Percentiles rank a stretch among this genome's conserved stretches.
Evolutionary conservation across 2,797 vertebrate genomes (phyloP).

Genomic region (Artibeus lituratus): DNA sequence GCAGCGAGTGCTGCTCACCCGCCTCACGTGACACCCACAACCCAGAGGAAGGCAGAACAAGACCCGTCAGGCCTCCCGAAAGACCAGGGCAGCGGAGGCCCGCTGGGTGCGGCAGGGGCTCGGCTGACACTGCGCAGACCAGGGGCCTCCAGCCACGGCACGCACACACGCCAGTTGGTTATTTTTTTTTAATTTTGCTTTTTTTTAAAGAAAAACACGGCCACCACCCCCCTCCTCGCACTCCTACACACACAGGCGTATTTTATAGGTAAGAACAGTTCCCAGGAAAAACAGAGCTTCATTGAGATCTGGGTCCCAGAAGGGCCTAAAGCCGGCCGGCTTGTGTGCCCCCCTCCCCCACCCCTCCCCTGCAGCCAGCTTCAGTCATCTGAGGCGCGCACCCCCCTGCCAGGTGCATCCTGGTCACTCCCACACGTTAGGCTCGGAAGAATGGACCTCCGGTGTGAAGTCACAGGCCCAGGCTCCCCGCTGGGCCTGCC

Average conservation of each 20-base stretch:
- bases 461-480: background rate
- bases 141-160: background rate
- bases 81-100: background rate
- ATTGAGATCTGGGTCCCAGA: constrained; percentile 20
- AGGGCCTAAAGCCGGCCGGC: background rate
- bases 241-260: background rate
- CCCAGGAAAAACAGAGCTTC: constrained; percentile 35
- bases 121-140: background rate
- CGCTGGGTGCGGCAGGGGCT: background rate
- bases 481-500: background rate
- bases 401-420: background rate
- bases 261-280: constrained; percentile 41
- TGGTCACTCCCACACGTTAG: background rate
- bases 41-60: background rate
- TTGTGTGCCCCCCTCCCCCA: background rate
- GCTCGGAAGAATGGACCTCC: background rate
- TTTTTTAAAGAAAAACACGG: background rate
- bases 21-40: accelerated
- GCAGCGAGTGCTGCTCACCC: background rate
- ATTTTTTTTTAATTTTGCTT: background rate
- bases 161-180: background rate
- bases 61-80: background rate
- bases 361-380: background rate
- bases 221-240: background rate
- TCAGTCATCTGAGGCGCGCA: background rate